phyloP scores from a whole-genome alignment of 2,113 vertebrate species.

The Apistogramma diplotaenia region DNA sequence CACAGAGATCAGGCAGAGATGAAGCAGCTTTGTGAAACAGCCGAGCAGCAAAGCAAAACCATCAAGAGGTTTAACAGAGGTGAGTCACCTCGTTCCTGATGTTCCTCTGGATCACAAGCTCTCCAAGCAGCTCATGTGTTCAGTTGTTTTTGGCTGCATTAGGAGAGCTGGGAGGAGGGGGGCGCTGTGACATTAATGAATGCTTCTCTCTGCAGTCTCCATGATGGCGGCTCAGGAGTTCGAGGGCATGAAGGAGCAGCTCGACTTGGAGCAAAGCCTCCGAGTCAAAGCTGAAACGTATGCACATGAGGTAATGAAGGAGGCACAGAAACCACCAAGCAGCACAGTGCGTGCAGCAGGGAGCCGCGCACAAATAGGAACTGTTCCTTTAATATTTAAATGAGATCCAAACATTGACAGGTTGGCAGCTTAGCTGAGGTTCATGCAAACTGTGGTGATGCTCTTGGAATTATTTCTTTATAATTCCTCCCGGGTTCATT shows the following conservation, averaged over 20 bases:
- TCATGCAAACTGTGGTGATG: no score
- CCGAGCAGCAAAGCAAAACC: constrained; percentile 74
- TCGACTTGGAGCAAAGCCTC: constrained; percentile 80
- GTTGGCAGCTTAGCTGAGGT: no score
- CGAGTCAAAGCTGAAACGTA: constrained; percentile 77
- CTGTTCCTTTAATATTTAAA: no score
- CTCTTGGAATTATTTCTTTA: no score
- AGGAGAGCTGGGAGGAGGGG: no score
- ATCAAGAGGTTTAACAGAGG: constrained; percentile 83
- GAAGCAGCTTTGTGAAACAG: constrained; percentile 72
- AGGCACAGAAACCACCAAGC: not conserved
- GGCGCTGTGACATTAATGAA: no score
- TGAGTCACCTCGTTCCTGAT: constrained; percentile 32
- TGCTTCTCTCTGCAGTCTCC: constrained; percentile 65
- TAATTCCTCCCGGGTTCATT: no score
- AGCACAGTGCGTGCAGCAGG: not conserved
- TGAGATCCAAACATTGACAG: no score
- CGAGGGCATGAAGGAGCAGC: constrained; percentile 77
- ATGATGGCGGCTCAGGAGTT: constrained; percentile 80
- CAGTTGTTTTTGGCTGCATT: not conserved
- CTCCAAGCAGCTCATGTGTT: not conserved
- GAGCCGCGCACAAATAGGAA: no score
- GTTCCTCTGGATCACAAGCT: not conserved
- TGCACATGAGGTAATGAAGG: constrained; percentile 76
- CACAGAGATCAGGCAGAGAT: constrained; percentile 70